Conservation (phyloP, 2,888 invertebrate genomes). For the Brenthis ino region DNA sequence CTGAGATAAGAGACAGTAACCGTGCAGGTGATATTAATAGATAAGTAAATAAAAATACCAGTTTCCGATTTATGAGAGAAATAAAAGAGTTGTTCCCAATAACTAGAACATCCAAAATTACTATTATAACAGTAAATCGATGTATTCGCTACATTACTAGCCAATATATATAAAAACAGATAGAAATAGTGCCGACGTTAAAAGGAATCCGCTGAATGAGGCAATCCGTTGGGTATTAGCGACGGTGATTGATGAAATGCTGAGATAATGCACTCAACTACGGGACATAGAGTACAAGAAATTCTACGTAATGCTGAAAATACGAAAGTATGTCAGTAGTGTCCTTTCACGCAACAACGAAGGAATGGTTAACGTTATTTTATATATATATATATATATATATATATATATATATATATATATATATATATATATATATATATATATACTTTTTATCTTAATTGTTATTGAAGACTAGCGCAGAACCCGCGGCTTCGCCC, state of each 20-base stretch:
- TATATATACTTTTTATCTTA: too few species aligned
- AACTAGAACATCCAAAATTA: slow-evolving; percentile 3
- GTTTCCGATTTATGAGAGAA: not conserved
- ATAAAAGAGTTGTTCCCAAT: not conserved
- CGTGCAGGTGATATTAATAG: not conserved
- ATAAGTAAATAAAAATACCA: not conserved
- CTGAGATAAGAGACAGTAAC: too few species aligned
- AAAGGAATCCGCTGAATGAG: slow-evolving; percentile 43
- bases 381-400: too few species aligned
- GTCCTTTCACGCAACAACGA: too few species aligned
- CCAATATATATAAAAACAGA: slow-evolving; percentile 43
- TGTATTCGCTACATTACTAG: slow-evolving; percentile 6
- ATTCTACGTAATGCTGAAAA: not conserved
- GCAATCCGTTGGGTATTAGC: slow-evolving; percentile 32
- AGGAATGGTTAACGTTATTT: too few species aligned
- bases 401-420: too few species aligned
- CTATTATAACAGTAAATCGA: not conserved
- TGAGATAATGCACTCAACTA: slow-evolving; percentile 37
- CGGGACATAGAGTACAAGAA: not conserved
- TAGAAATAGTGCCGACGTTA: slow-evolving; percentile 48
- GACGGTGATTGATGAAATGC: slow-evolving; percentile 52
- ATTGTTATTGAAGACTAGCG: too few species aligned
- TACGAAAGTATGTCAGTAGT: too few species aligned
- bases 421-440: too few species aligned
- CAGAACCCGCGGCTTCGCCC: too few species aligned